Conservation (phyloP, 2,888 invertebrate species). For the Coremacera marginata region DNA sequence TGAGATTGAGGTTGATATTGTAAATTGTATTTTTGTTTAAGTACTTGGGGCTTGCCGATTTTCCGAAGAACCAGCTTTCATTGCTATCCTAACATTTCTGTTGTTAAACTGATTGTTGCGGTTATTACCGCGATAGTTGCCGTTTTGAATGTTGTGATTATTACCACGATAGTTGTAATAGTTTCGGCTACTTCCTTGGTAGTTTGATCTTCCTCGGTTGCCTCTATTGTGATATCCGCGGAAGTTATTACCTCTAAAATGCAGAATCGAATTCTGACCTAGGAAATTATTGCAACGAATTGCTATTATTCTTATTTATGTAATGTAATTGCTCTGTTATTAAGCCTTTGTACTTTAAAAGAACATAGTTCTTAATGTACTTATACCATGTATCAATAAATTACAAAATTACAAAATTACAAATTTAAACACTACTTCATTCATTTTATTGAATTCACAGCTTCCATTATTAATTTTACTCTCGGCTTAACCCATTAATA, state of each 20-base stretch:
- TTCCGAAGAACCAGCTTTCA: neutral
- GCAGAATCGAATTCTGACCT: neutral
- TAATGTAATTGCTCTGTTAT: too few relatives aligned
- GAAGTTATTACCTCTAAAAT: too few relatives aligned
- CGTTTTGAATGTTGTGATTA: neutral
- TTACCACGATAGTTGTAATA: neutral
- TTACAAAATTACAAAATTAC: too few relatives aligned
- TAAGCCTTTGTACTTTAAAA: too few relatives aligned
- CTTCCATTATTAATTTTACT: conserved; percentile 39
- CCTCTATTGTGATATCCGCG: too few relatives aligned
- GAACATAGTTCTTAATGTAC: too few relatives aligned
- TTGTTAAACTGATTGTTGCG: neutral
- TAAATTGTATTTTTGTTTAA: neutral
- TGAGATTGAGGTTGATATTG: conserved; percentile 28
- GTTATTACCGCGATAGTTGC: neutral
- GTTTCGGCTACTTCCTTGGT: neutral
- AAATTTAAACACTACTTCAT: conserved; percentile 36
- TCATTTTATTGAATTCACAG: conserved; percentile 40
- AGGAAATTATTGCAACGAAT: conserved; percentile 4
- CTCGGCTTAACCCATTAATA: too few relatives aligned
- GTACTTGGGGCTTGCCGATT: neutral
- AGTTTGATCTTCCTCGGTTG: too few relatives aligned
- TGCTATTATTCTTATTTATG: too few relatives aligned
- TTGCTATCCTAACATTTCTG: conserved; percentile 29
- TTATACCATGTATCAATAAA: too few relatives aligned